Evolutionary conservation across 2,888 invertebrate genomes (phyloP).

Genomic region (Microplitis manilae): DNA sequence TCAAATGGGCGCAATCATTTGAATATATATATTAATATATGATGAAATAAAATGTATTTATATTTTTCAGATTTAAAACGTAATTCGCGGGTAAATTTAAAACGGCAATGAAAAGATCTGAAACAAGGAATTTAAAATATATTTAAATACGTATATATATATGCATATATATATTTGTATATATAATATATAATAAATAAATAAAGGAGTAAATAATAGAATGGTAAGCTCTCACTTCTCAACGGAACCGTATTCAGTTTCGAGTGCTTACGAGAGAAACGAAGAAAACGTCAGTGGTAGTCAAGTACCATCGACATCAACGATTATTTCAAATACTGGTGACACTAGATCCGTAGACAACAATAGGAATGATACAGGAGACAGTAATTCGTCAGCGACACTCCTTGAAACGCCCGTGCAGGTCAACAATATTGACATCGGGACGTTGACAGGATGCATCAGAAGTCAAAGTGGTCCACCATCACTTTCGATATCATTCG

Average conservation of each 20-base stretch:
- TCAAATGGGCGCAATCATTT: too few relatives aligned
- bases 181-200: background rate
- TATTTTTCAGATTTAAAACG: conserved; percentile 13
- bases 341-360: background rate
- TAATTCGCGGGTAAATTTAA: conserved; percentile 4
- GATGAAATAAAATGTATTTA: background rate
- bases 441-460: conserved; percentile 43
- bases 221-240: conserved; percentile 36
- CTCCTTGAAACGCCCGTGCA: background rate
- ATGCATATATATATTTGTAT: background rate
- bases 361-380: conserved; percentile 2
- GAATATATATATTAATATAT: background rate
- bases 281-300: conserved; percentile 33
- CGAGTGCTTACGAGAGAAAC: conserved; percentile 30
- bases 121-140: background rate
- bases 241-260: conserved; percentile 28
- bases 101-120: background rate
- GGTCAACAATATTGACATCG: background rate
- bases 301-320: conserved; percentile 18
- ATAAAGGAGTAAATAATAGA: background rate
- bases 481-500: conserved; percentile 60
- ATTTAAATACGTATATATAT: background rate
- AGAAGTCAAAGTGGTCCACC: conserved; percentile 62
- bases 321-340: background rate
- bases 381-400: background rate